These are phyloP conservation scores for Phyllostomus discolor DNA, from an alignment of 2,113 vertebrate species.

Conservation along the genomic window DNA sequence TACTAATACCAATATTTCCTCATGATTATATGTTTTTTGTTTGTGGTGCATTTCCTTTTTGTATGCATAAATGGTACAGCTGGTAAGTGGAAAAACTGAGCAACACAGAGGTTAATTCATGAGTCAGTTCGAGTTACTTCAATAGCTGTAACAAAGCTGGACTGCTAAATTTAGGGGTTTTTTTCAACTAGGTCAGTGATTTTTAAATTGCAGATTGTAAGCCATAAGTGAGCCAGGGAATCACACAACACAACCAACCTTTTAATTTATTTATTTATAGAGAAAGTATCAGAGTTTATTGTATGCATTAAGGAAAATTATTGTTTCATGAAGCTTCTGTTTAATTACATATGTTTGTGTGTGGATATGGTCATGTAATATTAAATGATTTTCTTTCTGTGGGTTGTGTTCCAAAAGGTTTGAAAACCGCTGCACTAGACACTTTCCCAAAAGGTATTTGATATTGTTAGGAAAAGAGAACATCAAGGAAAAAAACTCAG, in stretches of 20 bases:
- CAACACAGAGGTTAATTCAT: neutral
- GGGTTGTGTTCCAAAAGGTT: neutral
- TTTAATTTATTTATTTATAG: neutral
- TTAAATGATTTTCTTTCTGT: neutral
- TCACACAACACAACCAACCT: neutral
- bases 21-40: neutral
- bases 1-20: neutral
- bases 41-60: neutral
- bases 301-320: neutral
- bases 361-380: neutral
- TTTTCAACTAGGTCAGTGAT: neutral
- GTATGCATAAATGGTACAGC: neutral
- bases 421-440: neutral
- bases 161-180: neutral
- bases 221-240: neutral
- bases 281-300: neutral
- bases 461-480: neutral
- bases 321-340: neutral
- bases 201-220: neutral
- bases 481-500: neutral
- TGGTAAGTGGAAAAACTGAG: neutral
- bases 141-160: neutral
- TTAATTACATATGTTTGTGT: neutral
- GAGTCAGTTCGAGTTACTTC: neutral
- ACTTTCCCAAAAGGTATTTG: neutral